Percentiles rank a stretch among this genome's conserved stretches.
Conservation (phyloP, 2,113 vertebrate species). For the Isurus oxyrinchus region DNA sequence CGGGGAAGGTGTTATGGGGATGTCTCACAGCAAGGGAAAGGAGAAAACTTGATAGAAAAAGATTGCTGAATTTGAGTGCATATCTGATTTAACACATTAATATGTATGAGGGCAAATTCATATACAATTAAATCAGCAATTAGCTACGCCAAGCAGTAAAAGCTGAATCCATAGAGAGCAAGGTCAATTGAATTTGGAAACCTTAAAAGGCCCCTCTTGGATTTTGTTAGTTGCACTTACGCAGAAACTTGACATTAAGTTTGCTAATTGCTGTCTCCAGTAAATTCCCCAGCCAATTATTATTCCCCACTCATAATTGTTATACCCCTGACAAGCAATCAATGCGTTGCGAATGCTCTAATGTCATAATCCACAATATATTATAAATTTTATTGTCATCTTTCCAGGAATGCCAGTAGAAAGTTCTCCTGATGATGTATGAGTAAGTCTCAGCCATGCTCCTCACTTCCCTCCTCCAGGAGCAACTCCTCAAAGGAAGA, state of each 20-base stretch:
- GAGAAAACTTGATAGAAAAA: neutral
- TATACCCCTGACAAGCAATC: neutral
- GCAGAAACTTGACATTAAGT: neutral
- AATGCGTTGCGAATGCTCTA: neutral
- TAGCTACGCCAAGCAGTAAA: neutral
- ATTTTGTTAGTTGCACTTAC: neutral
- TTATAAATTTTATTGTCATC: slow-evolving; percentile 3
- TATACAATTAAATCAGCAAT: neutral
- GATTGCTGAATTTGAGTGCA: neutral
- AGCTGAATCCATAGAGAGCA: neutral
- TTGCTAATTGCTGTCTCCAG: slow-evolving; percentile 5
- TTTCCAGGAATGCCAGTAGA: neutral
- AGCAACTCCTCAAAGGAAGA: neutral
- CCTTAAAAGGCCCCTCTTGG: neutral
- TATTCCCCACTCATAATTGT: neutral
- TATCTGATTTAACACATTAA: neutral
- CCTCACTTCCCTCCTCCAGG: neutral
- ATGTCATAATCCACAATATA: neutral
- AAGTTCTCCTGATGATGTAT: neutral
- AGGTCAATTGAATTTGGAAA: neutral
- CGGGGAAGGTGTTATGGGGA: neutral
- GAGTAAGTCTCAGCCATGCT: neutral
- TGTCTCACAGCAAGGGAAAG: neutral
- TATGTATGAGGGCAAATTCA: neutral
- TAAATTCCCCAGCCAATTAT: neutral